A percentile compares a stretch with the other conserved stretches of the same genome.
Conservation (phyloP, 2,888 invertebrate species). For the Leptinotarsa juncta region DNA sequence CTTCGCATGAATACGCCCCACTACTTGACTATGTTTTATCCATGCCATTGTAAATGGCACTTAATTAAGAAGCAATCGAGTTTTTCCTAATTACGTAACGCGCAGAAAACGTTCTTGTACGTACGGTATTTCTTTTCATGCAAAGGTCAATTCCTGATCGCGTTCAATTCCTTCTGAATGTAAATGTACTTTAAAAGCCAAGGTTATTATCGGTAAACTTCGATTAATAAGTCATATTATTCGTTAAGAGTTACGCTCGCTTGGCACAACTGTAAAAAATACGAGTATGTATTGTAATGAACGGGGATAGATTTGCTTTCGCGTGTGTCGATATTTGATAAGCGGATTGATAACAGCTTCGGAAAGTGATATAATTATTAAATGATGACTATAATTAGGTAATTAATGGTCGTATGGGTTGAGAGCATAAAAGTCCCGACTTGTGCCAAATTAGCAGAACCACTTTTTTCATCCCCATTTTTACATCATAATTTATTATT, state of each 20-base stretch:
- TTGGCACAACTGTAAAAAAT: not conserved
- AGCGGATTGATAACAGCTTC: no score
- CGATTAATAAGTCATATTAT: conserved; percentile 19
- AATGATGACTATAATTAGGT: no score
- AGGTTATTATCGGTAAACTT: conserved; percentile 41
- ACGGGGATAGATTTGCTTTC: no score
- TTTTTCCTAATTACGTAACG: conserved; percentile 28
- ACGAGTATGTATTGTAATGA: no score
- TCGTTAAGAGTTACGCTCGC: not conserved
- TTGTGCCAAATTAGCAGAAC: no score
- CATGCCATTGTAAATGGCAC: conserved; percentile 13
- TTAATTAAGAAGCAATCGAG: not conserved
- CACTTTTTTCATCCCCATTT: no score
- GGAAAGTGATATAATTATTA: no score
- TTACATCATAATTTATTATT: no score
- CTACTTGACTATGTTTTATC: not conserved
- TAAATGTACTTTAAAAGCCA: conserved; percentile 46
- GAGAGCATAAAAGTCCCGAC: no score
- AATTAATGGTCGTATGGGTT: no score
- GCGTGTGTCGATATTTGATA: not conserved
- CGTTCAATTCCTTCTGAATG: conserved; percentile 40
- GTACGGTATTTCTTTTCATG: conserved; percentile 23
- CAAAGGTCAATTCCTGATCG: conserved; percentile 42
- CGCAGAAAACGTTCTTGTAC: conserved; percentile 22
- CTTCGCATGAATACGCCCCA: no score